Percentiles rank a stretch among this genome's conserved stretches.
Evolutionary conservation across 2,797 vertebrate genomes (phyloP).

Genomic region (Triplophysa yarkandensis): DNA sequence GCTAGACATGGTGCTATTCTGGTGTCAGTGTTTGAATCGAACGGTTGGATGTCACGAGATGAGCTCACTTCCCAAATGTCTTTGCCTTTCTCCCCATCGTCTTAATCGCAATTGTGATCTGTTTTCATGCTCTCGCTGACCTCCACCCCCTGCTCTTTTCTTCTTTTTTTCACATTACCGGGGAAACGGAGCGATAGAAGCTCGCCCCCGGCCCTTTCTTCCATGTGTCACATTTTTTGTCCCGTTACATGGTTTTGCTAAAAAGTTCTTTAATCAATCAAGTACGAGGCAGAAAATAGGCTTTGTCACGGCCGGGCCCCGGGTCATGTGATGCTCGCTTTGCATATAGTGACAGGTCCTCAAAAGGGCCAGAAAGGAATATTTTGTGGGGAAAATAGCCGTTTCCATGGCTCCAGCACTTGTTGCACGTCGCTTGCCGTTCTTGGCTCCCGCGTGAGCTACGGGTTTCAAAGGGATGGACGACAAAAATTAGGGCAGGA

Average conservation of each 20-base stretch:
- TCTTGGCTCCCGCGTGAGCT: constrained; percentile 81
- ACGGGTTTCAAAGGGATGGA: constrained; percentile 80
- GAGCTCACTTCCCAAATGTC: constrained; percentile 60
- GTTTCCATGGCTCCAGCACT: constrained; percentile 95
- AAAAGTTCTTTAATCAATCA: constrained; percentile 99
- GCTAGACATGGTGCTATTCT: constrained; percentile 2
- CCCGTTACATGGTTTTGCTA: constrained; percentile 98
- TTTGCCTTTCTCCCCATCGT: constrained; percentile 73
- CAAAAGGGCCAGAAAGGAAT: constrained; percentile 89
- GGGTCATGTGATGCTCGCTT: constrained; percentile 94
- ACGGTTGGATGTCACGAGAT: constrained; percentile 47
- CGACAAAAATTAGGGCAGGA: constrained; percentile 81
- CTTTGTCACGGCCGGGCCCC: constrained; percentile 94
- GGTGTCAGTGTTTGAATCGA: constrained; percentile 39
- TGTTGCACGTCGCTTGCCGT: constrained; percentile 85
- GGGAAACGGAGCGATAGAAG: constrained; percentile 74
- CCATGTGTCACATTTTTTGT: constrained; percentile 83
- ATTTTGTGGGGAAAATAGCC: constrained; percentile 87
- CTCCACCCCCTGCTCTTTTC: constrained; percentile 71
- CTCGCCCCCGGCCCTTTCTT: constrained; percentile 71
- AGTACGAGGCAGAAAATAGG: constrained; percentile 98
- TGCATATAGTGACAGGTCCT: constrained; percentile 93
- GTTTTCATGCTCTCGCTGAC: constrained; percentile 82
- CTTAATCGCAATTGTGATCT: constrained; percentile 84
- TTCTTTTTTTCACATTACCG: constrained; percentile 72